Percentiles rank a stretch among this genome's conserved stretches.
These are phyloP conservation scores for Piprites chloris DNA, from an alignment of 2,113 vertebrate genomes.

Conservation along the genomic window DNA sequence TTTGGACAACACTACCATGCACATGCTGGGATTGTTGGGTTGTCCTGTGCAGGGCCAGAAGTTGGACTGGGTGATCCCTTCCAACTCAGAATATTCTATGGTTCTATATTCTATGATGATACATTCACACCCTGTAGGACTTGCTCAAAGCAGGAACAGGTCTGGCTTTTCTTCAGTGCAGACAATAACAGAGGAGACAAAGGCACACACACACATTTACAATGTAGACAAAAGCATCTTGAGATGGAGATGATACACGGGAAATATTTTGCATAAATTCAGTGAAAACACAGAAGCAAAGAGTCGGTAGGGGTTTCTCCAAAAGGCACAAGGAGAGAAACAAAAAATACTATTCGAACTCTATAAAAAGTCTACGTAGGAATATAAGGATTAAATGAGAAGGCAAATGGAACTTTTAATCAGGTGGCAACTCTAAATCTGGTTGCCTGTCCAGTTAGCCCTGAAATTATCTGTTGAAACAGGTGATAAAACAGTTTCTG, in stretches of 20 bases:
- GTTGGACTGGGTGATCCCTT: not conserved
- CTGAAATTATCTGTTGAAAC: not conserved
- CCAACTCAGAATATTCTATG: not conserved
- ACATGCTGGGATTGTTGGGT: not conserved
- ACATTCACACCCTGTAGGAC: not conserved
- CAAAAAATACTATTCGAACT: too few species aligned
- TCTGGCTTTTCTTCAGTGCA: not conserved
- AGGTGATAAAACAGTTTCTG: not conserved
- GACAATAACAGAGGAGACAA: not conserved
- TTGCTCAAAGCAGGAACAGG: not conserved
- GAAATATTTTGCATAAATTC: too few species aligned
- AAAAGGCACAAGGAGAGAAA: too few species aligned
- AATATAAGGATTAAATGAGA: not conserved
- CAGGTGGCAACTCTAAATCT: not conserved
- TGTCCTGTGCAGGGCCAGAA: not conserved
- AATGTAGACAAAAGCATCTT: not conserved
- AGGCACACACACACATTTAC: not conserved
- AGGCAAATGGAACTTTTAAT: not conserved
- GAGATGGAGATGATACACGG: too few species aligned
- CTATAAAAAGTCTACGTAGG: not conserved
- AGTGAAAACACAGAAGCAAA: too few species aligned
- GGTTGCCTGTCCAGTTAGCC: not conserved
- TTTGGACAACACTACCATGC: rapidly evolving
- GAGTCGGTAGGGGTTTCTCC: too few species aligned
- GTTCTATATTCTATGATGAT: not conserved